These are phyloP conservation scores for Polypedilum pembai DNA, from an alignment of 1,140 invertebrate genomes.

Conservation along the genomic window DNA sequence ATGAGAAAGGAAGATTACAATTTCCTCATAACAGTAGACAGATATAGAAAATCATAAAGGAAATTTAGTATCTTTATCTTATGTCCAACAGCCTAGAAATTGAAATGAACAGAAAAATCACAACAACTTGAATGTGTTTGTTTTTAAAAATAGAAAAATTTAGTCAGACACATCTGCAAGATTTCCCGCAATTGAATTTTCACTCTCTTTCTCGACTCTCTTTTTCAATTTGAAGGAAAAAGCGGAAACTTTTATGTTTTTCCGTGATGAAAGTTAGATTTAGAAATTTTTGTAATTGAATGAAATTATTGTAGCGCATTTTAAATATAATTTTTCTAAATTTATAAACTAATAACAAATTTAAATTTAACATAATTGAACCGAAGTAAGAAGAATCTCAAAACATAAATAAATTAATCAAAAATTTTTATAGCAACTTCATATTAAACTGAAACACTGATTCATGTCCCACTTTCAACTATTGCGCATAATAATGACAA, in stretches of 20 bases:
- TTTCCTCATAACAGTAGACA: no score
- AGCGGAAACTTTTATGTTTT: neutral
- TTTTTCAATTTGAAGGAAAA: neutral
- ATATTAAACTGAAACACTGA: no score
- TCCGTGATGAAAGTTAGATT: neutral
- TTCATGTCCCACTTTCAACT: no score
- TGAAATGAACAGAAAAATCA: neutral
- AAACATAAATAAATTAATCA: no score
- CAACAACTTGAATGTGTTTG: neutral
- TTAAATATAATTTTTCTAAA: no score
- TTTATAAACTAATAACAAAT: no score
- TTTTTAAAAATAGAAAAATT: slow-evolving; percentile 5
- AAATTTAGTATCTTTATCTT: neutral
- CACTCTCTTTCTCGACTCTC: neutral
- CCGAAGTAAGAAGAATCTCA: no score
- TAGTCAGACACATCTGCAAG: slow-evolving; percentile 4
- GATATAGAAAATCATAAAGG: neutral
- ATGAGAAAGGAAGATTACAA: no score
- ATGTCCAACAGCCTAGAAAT: neutral
- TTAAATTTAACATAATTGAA: no score
- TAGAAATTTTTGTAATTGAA: neutral
- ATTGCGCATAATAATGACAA: no score
- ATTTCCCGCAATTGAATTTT: neutral
- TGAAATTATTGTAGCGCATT: no score
- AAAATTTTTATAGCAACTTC: no score